A percentile compares a stretch with the other conserved stretches of the same genome.
Conservation (phyloP, 1,140 invertebrate genomes). For the Teleogryllus occipitalis region DNA sequence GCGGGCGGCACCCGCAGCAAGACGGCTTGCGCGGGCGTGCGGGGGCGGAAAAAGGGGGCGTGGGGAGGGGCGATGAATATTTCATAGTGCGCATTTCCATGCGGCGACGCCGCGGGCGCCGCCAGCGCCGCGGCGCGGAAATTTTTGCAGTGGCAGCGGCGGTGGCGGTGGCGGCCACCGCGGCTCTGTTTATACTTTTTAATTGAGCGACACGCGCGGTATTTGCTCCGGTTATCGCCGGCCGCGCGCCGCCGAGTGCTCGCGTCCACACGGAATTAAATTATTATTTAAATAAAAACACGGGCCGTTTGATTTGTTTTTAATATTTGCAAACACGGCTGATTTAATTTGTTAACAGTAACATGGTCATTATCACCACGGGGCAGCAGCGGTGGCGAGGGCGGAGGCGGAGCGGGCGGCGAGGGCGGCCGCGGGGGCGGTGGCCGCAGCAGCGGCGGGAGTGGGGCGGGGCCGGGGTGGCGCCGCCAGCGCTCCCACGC, state of each 20-base stretch:
- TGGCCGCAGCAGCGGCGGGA: too few relatives aligned
- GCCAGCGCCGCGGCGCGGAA: not conserved
- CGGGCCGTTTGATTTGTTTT: not conserved
- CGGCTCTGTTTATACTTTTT: not conserved
- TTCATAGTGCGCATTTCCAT: not conserved
- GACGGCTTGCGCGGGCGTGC: too few relatives aligned
- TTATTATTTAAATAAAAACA: conserved; percentile 6
- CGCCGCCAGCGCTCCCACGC: too few relatives aligned
- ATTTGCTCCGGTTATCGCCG: not conserved
- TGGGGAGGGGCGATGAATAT: not conserved
- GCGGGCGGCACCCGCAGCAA: not conserved
- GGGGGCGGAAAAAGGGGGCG: not conserved
- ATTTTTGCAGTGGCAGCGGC: not conserved
- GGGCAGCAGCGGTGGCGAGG: not conserved
- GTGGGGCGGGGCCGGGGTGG: too few relatives aligned
- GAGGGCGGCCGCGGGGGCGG: too few relatives aligned
- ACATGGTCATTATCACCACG: not conserved
- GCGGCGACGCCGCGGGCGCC: not conserved
- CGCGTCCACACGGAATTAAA: not conserved
- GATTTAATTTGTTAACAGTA: not conserved
- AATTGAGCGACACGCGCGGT: not conserved
- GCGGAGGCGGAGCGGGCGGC: not conserved
- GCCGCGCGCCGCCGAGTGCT: not conserved
- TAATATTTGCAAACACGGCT: conserved; percentile 4
- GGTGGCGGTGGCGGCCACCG: too few relatives aligned